Percentiles rank a stretch among this genome's conserved stretches.
phyloP scores from a whole-genome alignment of 2,888 invertebrate genomes.

The Ophion costatus region DNA sequence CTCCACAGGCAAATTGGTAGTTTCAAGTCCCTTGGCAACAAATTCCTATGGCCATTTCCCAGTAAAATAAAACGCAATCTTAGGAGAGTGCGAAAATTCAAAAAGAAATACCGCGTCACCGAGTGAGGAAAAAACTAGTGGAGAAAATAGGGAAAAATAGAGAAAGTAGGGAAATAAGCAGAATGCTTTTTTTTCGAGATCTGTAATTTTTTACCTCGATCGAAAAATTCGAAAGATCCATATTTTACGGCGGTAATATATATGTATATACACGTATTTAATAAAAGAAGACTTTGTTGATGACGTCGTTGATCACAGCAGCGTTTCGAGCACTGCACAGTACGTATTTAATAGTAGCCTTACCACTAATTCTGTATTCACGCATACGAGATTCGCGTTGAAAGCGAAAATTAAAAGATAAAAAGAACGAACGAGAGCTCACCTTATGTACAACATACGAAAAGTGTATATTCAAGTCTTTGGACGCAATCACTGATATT shows the following conservation, averaged over 20 bases:
- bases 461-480: constrained; percentile 55
- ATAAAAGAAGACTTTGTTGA: constrained; percentile 11
- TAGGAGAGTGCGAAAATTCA: no score
- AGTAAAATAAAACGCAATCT: no score
- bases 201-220: not conserved
- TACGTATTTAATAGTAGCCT: not conserved
- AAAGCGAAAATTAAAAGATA: constrained; percentile 26
- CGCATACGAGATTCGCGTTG: constrained; percentile 10
- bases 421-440: constrained; percentile 3
- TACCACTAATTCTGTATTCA: constrained; percentile 28
- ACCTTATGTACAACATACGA: constrained; percentile 34
- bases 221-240: constrained; percentile 13
- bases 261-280: no score
- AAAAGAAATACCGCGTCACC: no score
- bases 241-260: no score
- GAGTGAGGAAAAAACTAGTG: no score
- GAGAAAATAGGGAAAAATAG: no score
- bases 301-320: constrained; percentile 59
- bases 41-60: no score
- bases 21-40: no score
- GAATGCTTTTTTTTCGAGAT: no score
- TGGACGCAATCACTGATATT: constrained; percentile 67
- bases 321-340: constrained; percentile 47
- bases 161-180: no score
- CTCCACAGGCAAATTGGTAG: no score